Evolutionary conservation across 1,140 invertebrate genomes (phyloP), one percentile per base, ranked within the genome.

Genomic region (Colletes latitarsis): DNA sequence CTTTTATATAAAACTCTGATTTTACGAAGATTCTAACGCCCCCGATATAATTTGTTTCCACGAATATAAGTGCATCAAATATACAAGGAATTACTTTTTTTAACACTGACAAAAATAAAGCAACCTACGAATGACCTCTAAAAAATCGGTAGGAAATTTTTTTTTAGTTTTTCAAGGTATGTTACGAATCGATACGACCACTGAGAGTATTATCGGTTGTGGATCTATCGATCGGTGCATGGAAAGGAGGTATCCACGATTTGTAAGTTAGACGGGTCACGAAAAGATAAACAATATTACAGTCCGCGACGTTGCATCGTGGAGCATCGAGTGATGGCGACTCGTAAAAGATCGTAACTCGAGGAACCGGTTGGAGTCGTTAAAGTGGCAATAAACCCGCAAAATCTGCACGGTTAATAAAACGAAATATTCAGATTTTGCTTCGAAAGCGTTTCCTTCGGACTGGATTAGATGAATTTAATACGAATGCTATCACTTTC

Each of bases 321-420:
- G 74, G 78, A 84, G 78, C 64, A 74, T 82, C 79, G 80, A 81
- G 82, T 66, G 82, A 82, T 78, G 81, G 73, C 63, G 77, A 70
- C 80, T 82, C 82, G 75, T 84, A 84, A 84, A 84, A 84, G 69
- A 68, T 58, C 70, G 62, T 69, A 60, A 74, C 79, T 43, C 52
- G 63, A 53, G 62, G 21, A 41, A 72, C 62, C 60, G 63, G 55
- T 63, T 17, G 55, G 49, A 69, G 15, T 84, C 75, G 82, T 84
- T 84, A 78, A 84, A 82, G 62, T 52, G 58, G 75, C 74, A 82
- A 78, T 82, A 84, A 82, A 84, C 80, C 30, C 30, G 30, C 30
- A 30, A 30, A 30, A 30, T 30, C 71, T 69, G 63, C 46, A 39
- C 79, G 79, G 52, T 83, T 83, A 80, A 83, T 83, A 83, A 83